These are phyloP conservation scores for Vandiemenella viatica DNA, from an alignment of 2,888 invertebrate species.

Conservation along the genomic window DNA sequence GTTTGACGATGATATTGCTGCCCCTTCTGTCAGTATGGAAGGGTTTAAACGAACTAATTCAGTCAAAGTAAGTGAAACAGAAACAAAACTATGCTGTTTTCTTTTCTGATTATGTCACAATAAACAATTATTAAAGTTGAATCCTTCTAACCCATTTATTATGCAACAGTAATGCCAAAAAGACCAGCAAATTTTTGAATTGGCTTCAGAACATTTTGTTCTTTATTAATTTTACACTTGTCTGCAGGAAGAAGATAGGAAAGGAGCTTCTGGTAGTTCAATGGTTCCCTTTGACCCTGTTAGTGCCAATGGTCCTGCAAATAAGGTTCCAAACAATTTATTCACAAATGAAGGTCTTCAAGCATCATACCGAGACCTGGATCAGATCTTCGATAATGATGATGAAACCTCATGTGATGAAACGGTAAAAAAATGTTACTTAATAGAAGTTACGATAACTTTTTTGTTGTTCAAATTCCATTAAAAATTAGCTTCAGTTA, in stretches of 20 bases:
- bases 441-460: too few relatives aligned
- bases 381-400: slow-evolving; percentile 87
- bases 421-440: slow-evolving; percentile 57
- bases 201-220: not conserved
- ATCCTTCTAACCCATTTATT: not conserved
- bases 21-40: slow-evolving; percentile 29
- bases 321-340: slow-evolving; percentile 35
- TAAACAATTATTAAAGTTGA: not conserved
- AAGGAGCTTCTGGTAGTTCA: slow-evolving; percentile 9
- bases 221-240: not conserved
- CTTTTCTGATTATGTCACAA: not conserved
- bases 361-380: slow-evolving; percentile 77
- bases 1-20: slow-evolving; percentile 47
- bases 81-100: not conserved
- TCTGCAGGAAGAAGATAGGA: slow-evolving; percentile 23
- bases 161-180: not conserved
- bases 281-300: slow-evolving; percentile 12
- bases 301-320: slow-evolving; percentile 13
- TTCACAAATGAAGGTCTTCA: slow-evolving; percentile 81
- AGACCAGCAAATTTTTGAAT: not conserved
- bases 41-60: slow-evolving; percentile 23
- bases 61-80: slow-evolving; percentile 15
- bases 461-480: too few relatives aligned
- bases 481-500: too few relatives aligned
- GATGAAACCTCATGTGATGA: slow-evolving; percentile 82